Evolutionary conservation across 2,888 invertebrate genomes (phyloP).

Genomic region (Troilus luridus): DNA sequence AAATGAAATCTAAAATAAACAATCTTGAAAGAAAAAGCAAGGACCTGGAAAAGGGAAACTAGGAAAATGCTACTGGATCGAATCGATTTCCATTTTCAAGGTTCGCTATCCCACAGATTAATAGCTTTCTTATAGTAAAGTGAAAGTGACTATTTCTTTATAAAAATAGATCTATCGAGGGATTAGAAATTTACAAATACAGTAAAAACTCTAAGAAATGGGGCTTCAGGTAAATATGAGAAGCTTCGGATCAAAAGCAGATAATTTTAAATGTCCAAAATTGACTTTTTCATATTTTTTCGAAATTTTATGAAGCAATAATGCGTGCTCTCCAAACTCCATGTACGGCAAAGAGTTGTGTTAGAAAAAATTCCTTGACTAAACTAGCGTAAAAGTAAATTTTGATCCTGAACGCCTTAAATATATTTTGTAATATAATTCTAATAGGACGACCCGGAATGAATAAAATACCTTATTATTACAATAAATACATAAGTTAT

Average conservation of each 20-base stretch:
- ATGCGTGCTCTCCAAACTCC: too few relatives aligned
- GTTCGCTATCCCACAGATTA: not conserved
- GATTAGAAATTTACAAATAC: not conserved
- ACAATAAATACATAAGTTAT: too few relatives aligned
- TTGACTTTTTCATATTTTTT: too few relatives aligned
- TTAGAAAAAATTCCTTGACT: too few relatives aligned
- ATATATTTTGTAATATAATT: too few relatives aligned
- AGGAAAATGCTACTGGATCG: constrained; percentile 25
- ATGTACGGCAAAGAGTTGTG: too few relatives aligned
- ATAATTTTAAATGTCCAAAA: not conserved
- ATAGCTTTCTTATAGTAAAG: not conserved
- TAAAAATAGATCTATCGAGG: not conserved
- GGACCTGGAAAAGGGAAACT: not conserved
- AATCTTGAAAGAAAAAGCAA: not conserved
- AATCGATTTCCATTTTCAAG: constrained; percentile 24
- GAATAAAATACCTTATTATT: too few relatives aligned
- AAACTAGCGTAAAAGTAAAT: too few relatives aligned
- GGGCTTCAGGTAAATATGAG: not conserved
- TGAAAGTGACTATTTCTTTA: not conserved
- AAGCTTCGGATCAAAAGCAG: too few relatives aligned
- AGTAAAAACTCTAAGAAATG: not conserved
- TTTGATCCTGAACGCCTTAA: too few relatives aligned
- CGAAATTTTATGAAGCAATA: too few relatives aligned
- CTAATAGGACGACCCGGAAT: too few relatives aligned
- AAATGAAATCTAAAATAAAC: not conserved